Evolutionary conservation across 2,113 vertebrate genomes (phyloP).

Genomic region (Cynopterus brachyotis): DNA sequence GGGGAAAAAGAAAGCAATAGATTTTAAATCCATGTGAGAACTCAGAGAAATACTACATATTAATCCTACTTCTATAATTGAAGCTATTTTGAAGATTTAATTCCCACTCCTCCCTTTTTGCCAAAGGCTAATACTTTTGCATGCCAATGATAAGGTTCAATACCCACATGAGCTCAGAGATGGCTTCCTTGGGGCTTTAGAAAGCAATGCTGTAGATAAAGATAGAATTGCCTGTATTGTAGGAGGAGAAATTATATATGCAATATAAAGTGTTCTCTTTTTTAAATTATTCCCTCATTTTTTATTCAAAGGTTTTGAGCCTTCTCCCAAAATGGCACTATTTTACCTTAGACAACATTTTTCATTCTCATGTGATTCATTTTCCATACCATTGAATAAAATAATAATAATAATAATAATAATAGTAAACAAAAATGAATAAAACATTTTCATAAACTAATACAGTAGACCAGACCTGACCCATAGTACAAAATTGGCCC

Average conservation of each 20-base stretch:
- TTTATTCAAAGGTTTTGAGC: slow-evolving; percentile 45
- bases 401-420: background rate
- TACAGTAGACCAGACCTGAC: background rate
- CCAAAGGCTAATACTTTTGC: slow-evolving; percentile 67
- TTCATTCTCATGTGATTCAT: background rate
- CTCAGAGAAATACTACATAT: slow-evolving; percentile 51
- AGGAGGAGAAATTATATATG: slow-evolving; percentile 51
- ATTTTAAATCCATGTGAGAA: slow-evolving; percentile 71
- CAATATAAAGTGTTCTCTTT: slow-evolving; percentile 36
- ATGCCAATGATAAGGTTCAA: slow-evolving; percentile 68
- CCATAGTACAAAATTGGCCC: background rate
- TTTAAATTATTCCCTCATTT: slow-evolving; percentile 56
- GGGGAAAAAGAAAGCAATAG: background rate
- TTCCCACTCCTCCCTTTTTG: slow-evolving; percentile 53
- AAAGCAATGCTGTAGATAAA: slow-evolving; percentile 55
- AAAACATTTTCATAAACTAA: background rate
- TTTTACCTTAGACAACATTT: slow-evolving; percentile 29
- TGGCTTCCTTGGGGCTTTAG: slow-evolving; percentile 49
- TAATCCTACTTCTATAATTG: slow-evolving; percentile 66
- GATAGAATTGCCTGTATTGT: slow-evolving; percentile 48
- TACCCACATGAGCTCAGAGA: slow-evolving; percentile 35
- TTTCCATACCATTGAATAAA: background rate
- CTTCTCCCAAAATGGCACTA: background rate
- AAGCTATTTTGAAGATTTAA: slow-evolving; percentile 74
- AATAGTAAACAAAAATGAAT: background rate